Evolutionary conservation across 2,888 invertebrate species (phyloP).

Genomic region (Beris morrisii): DNA sequence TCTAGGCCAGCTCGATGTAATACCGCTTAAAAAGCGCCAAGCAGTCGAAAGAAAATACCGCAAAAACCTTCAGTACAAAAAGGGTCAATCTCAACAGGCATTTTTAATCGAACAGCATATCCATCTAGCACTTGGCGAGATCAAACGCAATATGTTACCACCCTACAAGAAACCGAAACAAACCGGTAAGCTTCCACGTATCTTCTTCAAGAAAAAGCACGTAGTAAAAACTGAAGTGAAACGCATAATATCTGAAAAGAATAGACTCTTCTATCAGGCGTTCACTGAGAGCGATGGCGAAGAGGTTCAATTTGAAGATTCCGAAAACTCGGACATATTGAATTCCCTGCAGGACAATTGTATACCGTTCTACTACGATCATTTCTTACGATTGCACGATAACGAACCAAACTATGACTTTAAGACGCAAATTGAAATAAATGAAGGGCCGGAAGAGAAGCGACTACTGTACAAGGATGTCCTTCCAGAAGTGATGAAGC

Average conservation of each 20-base stretch:
- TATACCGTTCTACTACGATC: slow-evolving; percentile 54
- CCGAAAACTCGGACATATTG: slow-evolving; percentile 44
- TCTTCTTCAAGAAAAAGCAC: slow-evolving; percentile 44
- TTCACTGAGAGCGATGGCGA: slow-evolving; percentile 45
- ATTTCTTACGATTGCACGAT: slow-evolving; percentile 51
- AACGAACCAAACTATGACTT: slow-evolving; percentile 54
- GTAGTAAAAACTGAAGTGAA: slow-evolving; percentile 35
- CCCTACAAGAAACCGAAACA: slow-evolving; percentile 47
- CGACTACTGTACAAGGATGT: slow-evolving; percentile 42
- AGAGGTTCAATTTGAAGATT: slow-evolving; percentile 34
- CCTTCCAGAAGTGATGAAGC: slow-evolving; percentile 45
- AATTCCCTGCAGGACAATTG: slow-evolving; percentile 50
- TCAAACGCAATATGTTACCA: slow-evolving; percentile 50
- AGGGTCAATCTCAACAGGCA: slow-evolving; percentile 48
- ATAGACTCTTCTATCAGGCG: slow-evolving; percentile 50
- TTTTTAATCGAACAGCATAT: slow-evolving; percentile 50
- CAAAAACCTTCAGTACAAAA: slow-evolving; percentile 43
- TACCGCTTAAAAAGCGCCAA: slow-evolving; percentile 43
- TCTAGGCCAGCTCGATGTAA: slow-evolving; percentile 47
- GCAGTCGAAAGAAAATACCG: slow-evolving; percentile 46
- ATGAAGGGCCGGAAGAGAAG: slow-evolving; percentile 51
- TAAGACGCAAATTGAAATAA: slow-evolving; percentile 50
- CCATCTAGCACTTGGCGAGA: slow-evolving; percentile 49
- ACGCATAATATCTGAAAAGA: slow-evolving; percentile 46
- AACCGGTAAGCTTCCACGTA: slow-evolving; percentile 46